Conservation (phyloP, 2,113 vertebrate species). For the Pseudorhombus dupliciocellatus region DNA sequence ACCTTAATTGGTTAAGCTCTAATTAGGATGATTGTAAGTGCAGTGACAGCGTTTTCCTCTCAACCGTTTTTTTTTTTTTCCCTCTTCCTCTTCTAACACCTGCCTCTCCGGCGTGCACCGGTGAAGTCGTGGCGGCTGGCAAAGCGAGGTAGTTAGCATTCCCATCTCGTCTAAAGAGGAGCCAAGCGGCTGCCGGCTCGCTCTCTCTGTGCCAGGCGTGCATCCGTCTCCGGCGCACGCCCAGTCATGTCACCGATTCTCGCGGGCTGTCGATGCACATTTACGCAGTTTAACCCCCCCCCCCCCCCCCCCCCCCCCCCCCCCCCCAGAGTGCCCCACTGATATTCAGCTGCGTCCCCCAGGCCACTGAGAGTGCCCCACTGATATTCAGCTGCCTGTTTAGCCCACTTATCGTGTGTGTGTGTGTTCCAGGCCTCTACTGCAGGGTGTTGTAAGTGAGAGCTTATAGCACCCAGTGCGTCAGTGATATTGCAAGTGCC, state of each 20-base stretch:
- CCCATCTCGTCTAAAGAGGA: slow-evolving; percentile 56
- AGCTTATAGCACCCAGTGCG: slow-evolving; percentile 56
- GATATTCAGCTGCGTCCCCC: no score
- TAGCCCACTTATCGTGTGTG: slow-evolving; percentile 27
- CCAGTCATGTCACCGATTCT: slow-evolving; percentile 48
- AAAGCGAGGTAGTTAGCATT: slow-evolving; percentile 59
- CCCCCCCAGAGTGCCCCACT: slow-evolving; percentile 21
- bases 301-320: not conserved
- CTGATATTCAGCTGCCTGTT: slow-evolving; percentile 60
- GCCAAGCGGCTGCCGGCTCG: slow-evolving; percentile 55
- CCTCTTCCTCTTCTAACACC: slow-evolving; percentile 44
- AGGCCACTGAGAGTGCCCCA: slow-evolving; percentile 6
- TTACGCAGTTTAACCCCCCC: slow-evolving; percentile 26
- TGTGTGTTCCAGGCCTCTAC: slow-evolving; percentile 28
- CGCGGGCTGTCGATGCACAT: slow-evolving; percentile 60
- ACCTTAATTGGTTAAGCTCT: slow-evolving; percentile 11
- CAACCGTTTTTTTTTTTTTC: not conserved
- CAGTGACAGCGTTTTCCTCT: slow-evolving; percentile 18
- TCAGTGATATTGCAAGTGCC: slow-evolving; percentile 64
- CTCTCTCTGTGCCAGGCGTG: slow-evolving; percentile 46
- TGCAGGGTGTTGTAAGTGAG: slow-evolving; percentile 57
- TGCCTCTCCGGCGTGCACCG: slow-evolving; percentile 59
- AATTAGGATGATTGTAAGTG: slow-evolving; percentile 36
- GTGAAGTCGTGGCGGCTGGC: slow-evolving; percentile 57
- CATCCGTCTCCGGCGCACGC: slow-evolving; percentile 61